A percentile compares a stretch with the other conserved stretches of the same genome.
Evolutionary conservation across 1,140 invertebrate genomes (phyloP).

Genomic region (Heterodera carotae): DNA sequence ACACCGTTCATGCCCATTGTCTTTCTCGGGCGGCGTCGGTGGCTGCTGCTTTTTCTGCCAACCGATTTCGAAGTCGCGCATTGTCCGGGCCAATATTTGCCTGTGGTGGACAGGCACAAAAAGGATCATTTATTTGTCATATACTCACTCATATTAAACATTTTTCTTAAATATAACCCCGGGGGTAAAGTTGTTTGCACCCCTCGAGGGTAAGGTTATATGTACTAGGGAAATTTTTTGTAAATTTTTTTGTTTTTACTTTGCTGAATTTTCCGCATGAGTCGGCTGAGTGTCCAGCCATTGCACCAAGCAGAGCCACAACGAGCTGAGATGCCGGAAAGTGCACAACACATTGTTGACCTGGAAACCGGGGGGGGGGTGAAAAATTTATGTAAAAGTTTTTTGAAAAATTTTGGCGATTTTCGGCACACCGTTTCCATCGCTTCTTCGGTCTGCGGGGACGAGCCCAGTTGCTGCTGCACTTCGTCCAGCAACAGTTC

Average conservation of each 20-base stretch:
- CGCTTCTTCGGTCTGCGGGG: slow-evolving; percentile 35
- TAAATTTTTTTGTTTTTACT: background rate
- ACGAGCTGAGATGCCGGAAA: slow-evolving; percentile 41
- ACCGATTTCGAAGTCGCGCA: slow-evolving; percentile 40
- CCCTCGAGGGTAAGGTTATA: too few species aligned
- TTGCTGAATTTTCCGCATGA: background rate
- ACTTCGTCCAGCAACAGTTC: slow-evolving; percentile 45
- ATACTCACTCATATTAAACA: too few species aligned
- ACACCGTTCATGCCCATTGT: slow-evolving; percentile 23
- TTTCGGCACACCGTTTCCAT: slow-evolving; percentile 11
- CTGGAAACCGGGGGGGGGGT: background rate
- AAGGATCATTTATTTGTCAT: too few species aligned
- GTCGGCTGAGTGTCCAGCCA: slow-evolving; percentile 50
- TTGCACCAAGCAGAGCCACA: slow-evolving; percentile 50
- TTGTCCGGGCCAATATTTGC: slow-evolving; percentile 39
- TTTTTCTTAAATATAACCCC: too few species aligned
- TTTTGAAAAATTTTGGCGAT: background rate
- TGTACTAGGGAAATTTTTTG: too few species aligned
- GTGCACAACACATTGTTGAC: slow-evolving; percentile 44
- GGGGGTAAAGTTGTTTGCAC: slow-evolving; percentile 2
- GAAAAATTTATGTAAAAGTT: slow-evolving; percentile 28
- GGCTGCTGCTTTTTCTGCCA: slow-evolving; percentile 27
- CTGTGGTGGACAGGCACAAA: too few species aligned
- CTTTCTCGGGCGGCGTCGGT: slow-evolving; percentile 12
- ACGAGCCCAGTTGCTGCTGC: slow-evolving; percentile 3